Percentiles rank a stretch among this genome's conserved stretches.
phyloP scores from a whole-genome alignment of 2,888 invertebrate species.

The Sceliomorpha sp. region DNA sequence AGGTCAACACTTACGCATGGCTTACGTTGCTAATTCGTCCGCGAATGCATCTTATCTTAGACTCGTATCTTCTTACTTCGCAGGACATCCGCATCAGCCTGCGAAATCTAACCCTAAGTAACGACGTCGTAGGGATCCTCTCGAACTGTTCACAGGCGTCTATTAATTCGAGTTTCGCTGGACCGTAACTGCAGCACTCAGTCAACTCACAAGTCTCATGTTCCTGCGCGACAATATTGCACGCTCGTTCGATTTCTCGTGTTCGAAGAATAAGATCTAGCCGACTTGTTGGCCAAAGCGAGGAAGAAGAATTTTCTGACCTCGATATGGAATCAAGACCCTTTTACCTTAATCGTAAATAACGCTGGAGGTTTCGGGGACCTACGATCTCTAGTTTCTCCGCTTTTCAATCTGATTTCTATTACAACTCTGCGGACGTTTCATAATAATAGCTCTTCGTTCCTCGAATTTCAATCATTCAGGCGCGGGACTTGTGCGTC shows the following conservation, averaged over 20 bases:
- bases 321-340: too few relatives aligned
- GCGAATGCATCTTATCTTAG: slow-evolving; percentile 27
- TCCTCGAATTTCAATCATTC: slow-evolving; percentile 19
- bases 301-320: slow-evolving; percentile 25
- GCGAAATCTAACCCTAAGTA: slow-evolving; percentile 48
- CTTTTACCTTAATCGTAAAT: too few relatives aligned
- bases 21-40: slow-evolving; percentile 32
- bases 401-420: too few relatives aligned
- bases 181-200: slow-evolving; percentile 71
- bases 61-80: slow-evolving; percentile 37
- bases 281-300: slow-evolving; percentile 34
- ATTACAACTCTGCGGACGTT: slow-evolving; percentile 16
- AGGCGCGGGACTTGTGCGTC: too few relatives aligned
- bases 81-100: slow-evolving; percentile 33
- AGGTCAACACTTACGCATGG: slow-evolving; percentile 29
- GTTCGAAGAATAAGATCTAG: slow-evolving; percentile 51
- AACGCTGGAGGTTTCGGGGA: too few relatives aligned
- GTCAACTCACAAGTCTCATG: slow-evolving; percentile 69
- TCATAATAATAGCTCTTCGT: background rate
- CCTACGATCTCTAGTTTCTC: too few relatives aligned
- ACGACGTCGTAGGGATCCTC: slow-evolving; percentile 26
- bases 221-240: slow-evolving; percentile 62
- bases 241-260: slow-evolving; percentile 49
- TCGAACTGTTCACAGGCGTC: slow-evolving; percentile 52
- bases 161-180: slow-evolving; percentile 57